Percentiles rank a stretch among this genome's conserved stretches.
phyloP scores from a whole-genome alignment of 2,888 invertebrate species.

The Polydrusus cervinus region DNA sequence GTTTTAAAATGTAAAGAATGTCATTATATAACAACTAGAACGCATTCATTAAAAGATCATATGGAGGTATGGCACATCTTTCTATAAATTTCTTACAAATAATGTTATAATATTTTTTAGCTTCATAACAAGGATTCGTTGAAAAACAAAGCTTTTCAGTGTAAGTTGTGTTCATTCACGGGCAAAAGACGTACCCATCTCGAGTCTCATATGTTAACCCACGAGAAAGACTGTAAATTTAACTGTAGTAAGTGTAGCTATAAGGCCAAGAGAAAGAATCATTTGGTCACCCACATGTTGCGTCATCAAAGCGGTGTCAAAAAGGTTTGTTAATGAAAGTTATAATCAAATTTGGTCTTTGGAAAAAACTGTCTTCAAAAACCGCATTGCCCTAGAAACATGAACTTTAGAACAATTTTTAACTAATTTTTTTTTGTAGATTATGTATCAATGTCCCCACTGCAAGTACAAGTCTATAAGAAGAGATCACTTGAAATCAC shows the following conservation, averaged over 20 bases:
- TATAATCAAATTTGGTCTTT: too few relatives aligned
- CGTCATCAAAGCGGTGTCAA: slow-evolving; percentile 14
- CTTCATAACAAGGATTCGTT: background rate
- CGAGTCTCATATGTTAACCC: slow-evolving; percentile 17
- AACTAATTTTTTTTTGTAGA: slow-evolving; percentile 1
- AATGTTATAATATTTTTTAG: slow-evolving; percentile 1
- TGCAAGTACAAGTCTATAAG: slow-evolving; percentile 32
- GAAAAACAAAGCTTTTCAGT: background rate
- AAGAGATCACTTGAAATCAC: slow-evolving; percentile 29
- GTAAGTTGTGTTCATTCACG: slow-evolving; percentile 14
- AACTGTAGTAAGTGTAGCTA: slow-evolving; percentile 28
- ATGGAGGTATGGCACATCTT: slow-evolving; percentile 11
- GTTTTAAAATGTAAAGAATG: slow-evolving; percentile 25
- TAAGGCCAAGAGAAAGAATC: slow-evolving; percentile 28
- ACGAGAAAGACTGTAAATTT: slow-evolving; percentile 11
- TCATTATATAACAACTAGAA: slow-evolving; percentile 19
- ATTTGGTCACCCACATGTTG: slow-evolving; percentile 37
- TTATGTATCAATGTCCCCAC: slow-evolving; percentile 20
- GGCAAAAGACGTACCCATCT: slow-evolving; percentile 24
- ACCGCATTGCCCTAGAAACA: too few relatives aligned
- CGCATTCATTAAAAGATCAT: slow-evolving; percentile 25
- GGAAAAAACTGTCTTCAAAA: too few relatives aligned
- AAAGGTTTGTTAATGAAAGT: slow-evolving; percentile 3
- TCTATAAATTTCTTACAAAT: background rate
- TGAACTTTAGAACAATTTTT: too few relatives aligned